Evolutionary conservation across 2,888 invertebrate species (phyloP), one percentile per base, ranked within the genome.

Genomic region (Calliopum simillimum): DNA sequence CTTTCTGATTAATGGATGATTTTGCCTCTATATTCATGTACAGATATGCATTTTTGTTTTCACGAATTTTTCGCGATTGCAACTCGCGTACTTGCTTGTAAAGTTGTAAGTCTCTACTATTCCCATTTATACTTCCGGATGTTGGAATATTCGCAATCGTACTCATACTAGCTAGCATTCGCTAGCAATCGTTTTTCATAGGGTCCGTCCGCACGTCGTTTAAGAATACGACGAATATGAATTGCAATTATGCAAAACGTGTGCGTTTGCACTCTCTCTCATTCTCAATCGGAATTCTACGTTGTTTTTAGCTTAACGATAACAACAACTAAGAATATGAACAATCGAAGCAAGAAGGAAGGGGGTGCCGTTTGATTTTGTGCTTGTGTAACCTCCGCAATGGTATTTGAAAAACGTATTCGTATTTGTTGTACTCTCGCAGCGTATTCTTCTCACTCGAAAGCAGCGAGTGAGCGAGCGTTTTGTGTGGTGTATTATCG

Each of bases 401-500:
- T 51, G 12, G 25, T 44, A 23, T 55, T 68, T 47, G 47, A 41
- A 21, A 33, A 55, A 55, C 53, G 65, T 44, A 55, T 65, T 65
- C 25, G 65, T 65, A 46, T 65, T 44, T 56, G 65, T 33, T 44
- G 63, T 49, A 11, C 49, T 49, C 63, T 5, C 49, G 13, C 6
- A 25, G 4, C 51, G 59, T 53, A 51, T 53, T 51, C 53, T 46
- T 62, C 62, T 47, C 53, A 19, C 19, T 53, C 21, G 53, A 12
- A n/a, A 53, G 21, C n/a, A 12, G 53, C 56, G 25, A 25, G 4
- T 21, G 12, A 71, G 62, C 71, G 53, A 69, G 69, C 73, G 73
- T 74, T 68, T 33, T 72, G 62, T 67, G 68, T 73, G 74, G 71
- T 72, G 76, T 62, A 71, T 73, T 69, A 69, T 73, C 70, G 73